phyloP scores from a whole-genome alignment of 1,140 invertebrate genomes.

The Cyclina sinensis region DNA sequence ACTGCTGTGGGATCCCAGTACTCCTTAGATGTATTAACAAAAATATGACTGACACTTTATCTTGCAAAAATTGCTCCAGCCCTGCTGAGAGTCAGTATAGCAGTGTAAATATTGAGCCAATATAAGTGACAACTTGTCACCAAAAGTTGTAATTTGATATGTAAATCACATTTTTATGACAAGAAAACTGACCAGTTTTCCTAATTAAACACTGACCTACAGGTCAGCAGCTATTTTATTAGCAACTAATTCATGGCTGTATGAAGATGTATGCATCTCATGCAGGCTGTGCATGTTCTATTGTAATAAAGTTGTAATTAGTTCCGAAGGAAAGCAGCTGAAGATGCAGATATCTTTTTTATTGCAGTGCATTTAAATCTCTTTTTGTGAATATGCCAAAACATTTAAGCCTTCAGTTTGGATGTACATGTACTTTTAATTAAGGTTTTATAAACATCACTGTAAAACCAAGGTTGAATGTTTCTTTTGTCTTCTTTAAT shows the following conservation, averaged over 20 bases:
- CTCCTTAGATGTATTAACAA: background rate
- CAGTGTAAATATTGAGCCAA: background rate
- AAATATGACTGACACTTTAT: background rate
- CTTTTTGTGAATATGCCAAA: no score
- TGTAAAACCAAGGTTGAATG: no score
- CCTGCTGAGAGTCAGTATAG: slow-evolving; percentile 7
- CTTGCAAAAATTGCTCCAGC: background rate
- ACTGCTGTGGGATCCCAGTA: background rate
- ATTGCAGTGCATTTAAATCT: no score
- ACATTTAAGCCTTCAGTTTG: no score
- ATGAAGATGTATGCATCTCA: background rate
- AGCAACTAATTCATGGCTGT: background rate
- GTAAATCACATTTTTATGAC: slow-evolving; percentile 5
- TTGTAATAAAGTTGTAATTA: background rate
- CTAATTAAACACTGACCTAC: background rate
- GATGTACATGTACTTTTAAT: no score
- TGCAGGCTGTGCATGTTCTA: background rate
- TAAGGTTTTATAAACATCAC: no score
- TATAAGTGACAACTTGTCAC: slow-evolving; percentile 11
- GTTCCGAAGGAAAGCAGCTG: background rate
- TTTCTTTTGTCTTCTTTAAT: no score
- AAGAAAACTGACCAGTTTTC: background rate
- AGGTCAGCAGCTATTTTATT: background rate
- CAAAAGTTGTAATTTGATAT: slow-evolving; percentile 3
- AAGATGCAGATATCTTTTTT: no score